phyloP scores from a whole-genome alignment of 2,113 vertebrate genomes.

The Lampris incognitus region DNA sequence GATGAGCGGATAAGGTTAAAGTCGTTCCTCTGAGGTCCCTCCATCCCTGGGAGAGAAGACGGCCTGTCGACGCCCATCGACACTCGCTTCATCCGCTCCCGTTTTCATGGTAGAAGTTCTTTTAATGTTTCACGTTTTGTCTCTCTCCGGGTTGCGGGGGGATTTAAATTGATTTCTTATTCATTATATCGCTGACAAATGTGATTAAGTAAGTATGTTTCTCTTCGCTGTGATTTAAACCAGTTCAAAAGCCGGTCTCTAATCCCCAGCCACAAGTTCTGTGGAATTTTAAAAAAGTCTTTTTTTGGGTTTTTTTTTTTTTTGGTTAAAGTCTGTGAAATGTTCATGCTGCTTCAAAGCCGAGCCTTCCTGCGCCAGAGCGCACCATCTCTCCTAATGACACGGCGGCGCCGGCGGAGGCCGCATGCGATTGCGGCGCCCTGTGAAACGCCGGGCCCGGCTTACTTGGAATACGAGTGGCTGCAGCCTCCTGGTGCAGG shows the following conservation, averaged over 20 bases:
- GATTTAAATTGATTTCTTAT: slow-evolving; percentile 51
- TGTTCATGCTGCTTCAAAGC: slow-evolving; percentile 8
- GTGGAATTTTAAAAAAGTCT: slow-evolving; percentile 9
- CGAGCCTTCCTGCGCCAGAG: neutral
- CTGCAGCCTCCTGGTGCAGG: slow-evolving; percentile 58
- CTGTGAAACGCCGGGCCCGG: slow-evolving; percentile 22
- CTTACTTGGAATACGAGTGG: slow-evolving; percentile 31
- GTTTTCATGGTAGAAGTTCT: slow-evolving; percentile 30
- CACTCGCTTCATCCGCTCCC: slow-evolving; percentile 23
- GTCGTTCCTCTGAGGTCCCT: slow-evolving; percentile 42
- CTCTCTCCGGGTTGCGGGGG: slow-evolving; percentile 36
- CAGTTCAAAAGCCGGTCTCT: slow-evolving; percentile 24
- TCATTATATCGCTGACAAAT: slow-evolving; percentile 28
- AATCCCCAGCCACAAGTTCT: slow-evolving; percentile 1
- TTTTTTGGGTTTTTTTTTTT: slow-evolving; percentile 1
- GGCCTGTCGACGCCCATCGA: slow-evolving; percentile 40
- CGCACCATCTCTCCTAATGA: slow-evolving; percentile 39
- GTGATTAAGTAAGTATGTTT: slow-evolving; percentile 8
- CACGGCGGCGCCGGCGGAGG: slow-evolving; percentile 41
- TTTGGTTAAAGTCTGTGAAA: slow-evolving; percentile 28
- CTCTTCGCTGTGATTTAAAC: slow-evolving; percentile 36
- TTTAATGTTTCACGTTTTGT: slow-evolving; percentile 37
- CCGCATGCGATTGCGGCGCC: slow-evolving; percentile 55
- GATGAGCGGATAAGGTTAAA: slow-evolving; percentile 48
- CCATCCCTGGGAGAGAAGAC: slow-evolving; percentile 39